Conservation (phyloP, 2,888 invertebrate genomes). For the Brachyptera putata region DNA sequence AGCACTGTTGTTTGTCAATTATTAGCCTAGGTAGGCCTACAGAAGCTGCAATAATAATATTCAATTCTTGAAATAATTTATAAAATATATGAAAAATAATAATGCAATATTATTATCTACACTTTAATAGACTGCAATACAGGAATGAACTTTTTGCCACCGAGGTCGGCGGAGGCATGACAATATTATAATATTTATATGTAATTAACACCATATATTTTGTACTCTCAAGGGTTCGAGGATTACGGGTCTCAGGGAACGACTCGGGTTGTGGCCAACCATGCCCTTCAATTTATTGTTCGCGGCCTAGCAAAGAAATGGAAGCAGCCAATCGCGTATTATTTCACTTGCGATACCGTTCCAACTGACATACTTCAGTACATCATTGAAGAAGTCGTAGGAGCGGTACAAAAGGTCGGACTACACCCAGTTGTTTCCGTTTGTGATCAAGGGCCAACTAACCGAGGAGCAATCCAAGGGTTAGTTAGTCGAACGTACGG, state of each 20-base stretch:
- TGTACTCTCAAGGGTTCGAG: constrained; percentile 5
- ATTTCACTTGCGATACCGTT: background rate
- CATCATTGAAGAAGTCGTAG: background rate
- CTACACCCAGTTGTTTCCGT: constrained; percentile 2
- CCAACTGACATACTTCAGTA: background rate
- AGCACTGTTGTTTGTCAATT: too few species aligned
- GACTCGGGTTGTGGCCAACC: constrained; percentile 8
- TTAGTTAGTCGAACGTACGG: background rate
- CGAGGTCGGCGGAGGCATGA: background rate
- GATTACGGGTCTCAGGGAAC: constrained; percentile 10
- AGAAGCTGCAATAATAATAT: too few species aligned
- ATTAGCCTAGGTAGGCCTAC: too few species aligned
- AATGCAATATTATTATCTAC: background rate
- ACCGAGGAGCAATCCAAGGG: background rate
- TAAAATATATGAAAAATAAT: background rate
- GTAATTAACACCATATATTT: background rate
- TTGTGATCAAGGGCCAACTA: constrained; percentile 10
- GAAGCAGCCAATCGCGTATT: too few species aligned
- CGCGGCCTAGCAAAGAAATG: background rate
- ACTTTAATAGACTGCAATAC: background rate
- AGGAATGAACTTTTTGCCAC: background rate
- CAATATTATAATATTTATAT: background rate
- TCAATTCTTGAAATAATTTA: too few species aligned
- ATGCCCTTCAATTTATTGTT: constrained; percentile 10
- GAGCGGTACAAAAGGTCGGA: background rate